Percentiles rank a stretch among this genome's conserved stretches.
phyloP scores from a whole-genome alignment of 2,888 invertebrate species.

The Horisme vitalbata region DNA sequence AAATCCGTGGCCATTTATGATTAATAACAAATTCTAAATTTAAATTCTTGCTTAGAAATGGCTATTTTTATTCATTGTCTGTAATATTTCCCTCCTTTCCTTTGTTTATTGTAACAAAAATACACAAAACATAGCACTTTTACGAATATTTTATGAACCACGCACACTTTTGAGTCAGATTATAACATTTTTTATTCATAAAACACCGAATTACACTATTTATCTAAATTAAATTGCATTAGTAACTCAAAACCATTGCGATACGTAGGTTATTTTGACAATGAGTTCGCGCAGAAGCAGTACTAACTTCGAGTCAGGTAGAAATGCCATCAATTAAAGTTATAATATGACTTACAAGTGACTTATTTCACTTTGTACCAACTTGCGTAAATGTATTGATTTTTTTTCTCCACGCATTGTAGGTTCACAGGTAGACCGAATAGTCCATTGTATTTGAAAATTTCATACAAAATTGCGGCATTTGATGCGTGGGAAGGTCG shows the following conservation, averaged over 20 bases:
- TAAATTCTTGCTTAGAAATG: conserved; percentile 12
- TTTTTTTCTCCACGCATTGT: conserved; percentile 8
- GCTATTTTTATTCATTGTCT: conserved; percentile 5
- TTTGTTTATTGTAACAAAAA: conserved; percentile 23
- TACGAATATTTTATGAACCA: not conserved
- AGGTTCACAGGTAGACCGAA: conserved; percentile 12
- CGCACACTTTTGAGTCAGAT: not conserved
- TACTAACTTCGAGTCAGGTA: conserved; percentile 47
- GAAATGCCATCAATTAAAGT: conserved; percentile 42
- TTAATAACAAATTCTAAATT: conserved; percentile 9
- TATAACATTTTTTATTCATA: conserved; percentile 6
- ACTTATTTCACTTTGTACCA: conserved; percentile 47
- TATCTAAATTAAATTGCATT: conserved; percentile 38
- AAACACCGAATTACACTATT: conserved; percentile 8
- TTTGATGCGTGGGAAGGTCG: conserved; percentile 40
- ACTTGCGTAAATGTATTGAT: conserved; percentile 22
- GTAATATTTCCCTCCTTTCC: conserved; percentile 16
- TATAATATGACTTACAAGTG: conserved; percentile 33
- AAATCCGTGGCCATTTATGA: not conserved
- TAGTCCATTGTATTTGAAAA: conserved; percentile 16
- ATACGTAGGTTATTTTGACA: conserved; percentile 68
- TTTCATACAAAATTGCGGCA: conserved; percentile 8
- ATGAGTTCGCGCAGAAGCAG: conserved; percentile 70
- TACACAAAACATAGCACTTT: conserved; percentile 3
- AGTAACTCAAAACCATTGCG: conserved; percentile 44